Percentiles rank a stretch among this genome's conserved stretches.
Conservation (phyloP, 2,888 invertebrate species). For the Leptinotarsa juncta region DNA sequence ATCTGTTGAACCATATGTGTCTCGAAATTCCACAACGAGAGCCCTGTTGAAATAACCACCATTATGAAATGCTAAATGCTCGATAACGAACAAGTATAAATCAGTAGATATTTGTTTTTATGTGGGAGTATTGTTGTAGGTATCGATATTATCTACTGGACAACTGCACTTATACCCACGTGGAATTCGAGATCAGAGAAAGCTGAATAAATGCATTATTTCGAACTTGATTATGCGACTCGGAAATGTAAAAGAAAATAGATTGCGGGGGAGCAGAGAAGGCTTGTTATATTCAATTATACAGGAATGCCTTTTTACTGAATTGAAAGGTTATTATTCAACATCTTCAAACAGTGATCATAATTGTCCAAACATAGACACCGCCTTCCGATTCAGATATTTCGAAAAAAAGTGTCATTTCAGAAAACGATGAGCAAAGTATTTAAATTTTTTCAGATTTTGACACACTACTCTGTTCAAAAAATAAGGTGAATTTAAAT, state of each 20-base stretch:
- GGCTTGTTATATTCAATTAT: not conserved
- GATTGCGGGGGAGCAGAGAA: not conserved
- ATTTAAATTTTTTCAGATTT: too few relatives aligned
- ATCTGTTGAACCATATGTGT: not conserved
- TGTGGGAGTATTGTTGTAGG: slow-evolving; percentile 33
- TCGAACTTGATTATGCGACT: slow-evolving; percentile 3
- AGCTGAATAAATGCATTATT: slow-evolving; percentile 32
- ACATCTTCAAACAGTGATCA: too few relatives aligned
- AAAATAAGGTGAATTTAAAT: too few relatives aligned
- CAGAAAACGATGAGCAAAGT: too few relatives aligned
- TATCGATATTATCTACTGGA: slow-evolving; percentile 34
- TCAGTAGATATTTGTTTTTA: slow-evolving; percentile 20
- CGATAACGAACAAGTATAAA: slow-evolving; percentile 8
- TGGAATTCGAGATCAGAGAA: slow-evolving; percentile 46
- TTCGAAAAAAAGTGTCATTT: too few relatives aligned
- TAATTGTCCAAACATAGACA: too few relatives aligned
- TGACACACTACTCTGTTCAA: too few relatives aligned
- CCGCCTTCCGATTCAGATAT: too few relatives aligned
- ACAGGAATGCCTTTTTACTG: not conserved
- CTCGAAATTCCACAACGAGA: not conserved
- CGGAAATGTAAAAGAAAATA: slow-evolving; percentile 10
- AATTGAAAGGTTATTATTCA: not conserved
- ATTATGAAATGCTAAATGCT: not conserved
- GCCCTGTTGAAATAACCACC: not conserved
- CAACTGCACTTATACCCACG: slow-evolving; percentile 36